Evolutionary conservation across 2,888 invertebrate species (phyloP).

Genomic region (Aphidoletes aphidimyza): DNA sequence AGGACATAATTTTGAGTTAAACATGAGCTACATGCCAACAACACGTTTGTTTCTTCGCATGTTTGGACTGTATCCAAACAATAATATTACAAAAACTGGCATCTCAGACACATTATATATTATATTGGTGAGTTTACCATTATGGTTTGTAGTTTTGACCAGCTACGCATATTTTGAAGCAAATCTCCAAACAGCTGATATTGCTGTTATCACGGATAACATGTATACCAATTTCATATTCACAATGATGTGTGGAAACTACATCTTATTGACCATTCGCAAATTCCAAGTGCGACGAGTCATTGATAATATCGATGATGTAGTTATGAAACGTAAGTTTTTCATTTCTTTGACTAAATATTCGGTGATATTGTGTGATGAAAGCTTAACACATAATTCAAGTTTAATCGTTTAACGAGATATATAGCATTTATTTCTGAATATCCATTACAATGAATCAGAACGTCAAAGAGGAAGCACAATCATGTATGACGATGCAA

Average conservation of each 20-base stretch:
- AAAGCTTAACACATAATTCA: no score
- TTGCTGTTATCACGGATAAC: background rate
- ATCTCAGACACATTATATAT: background rate
- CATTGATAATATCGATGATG: background rate
- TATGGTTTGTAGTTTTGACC: background rate
- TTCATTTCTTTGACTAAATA: background rate
- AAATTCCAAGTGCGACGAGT: conserved; percentile 7
- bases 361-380: no score
- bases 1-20: background rate
- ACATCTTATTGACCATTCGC: background rate
- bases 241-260: background rate
- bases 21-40: background rate
- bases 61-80: background rate
- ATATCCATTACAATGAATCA: background rate
- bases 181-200: background rate
- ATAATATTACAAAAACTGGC: background rate
- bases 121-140: background rate
- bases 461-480: background rate
- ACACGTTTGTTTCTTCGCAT: background rate
- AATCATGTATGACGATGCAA: background rate
- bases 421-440: no score
- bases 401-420: no score
- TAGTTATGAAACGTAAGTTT: background rate
- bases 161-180: background rate
- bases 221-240: conserved; percentile 10